Conservation (phyloP, 2,888 invertebrate species). For the Spatulosminthurus flaviceps region DNA sequence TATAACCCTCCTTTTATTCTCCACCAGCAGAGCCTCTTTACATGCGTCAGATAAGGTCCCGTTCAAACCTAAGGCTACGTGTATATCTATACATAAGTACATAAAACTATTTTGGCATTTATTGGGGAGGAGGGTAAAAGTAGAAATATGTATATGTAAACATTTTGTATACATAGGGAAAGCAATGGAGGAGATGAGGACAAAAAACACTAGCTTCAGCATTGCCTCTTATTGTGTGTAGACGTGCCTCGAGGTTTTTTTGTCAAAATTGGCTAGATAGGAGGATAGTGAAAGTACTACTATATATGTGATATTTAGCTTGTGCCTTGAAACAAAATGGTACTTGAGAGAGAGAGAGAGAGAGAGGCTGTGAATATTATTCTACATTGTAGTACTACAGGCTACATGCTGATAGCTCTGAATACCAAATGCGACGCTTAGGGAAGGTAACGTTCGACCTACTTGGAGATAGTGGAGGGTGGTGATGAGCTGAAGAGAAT, state of each 20-base stretch:
- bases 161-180: background rate
- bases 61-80: too few species aligned
- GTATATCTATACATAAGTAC: too few species aligned
- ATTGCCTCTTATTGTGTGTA: conserved; percentile 33
- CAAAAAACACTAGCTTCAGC: conserved; percentile 9
- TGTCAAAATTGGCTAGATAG: conserved; percentile 37
- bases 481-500: conserved; percentile 4
- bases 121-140: background rate
- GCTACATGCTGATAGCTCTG: background rate
- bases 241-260: conserved; percentile 31
- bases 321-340: conserved; percentile 1
- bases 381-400: background rate
- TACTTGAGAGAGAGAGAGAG: conserved; percentile 10
- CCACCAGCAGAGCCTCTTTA: too few species aligned
- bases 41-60: too few species aligned
- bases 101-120: conserved; percentile 8
- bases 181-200: background rate
- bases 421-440: background rate
- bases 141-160: background rate
- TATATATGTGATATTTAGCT: conserved; percentile 19
- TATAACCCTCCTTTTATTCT: background rate
- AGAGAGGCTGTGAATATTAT: conserved; percentile 13
- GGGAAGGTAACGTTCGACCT: background rate
- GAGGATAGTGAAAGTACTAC: conserved; percentile 5
- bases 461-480: background rate